Percentiles rank a stretch among this genome's conserved stretches.
Evolutionary conservation across 35 echinoderm and acorn worm species (phyloP).

Genomic region (Diadema setosum): DNA sequence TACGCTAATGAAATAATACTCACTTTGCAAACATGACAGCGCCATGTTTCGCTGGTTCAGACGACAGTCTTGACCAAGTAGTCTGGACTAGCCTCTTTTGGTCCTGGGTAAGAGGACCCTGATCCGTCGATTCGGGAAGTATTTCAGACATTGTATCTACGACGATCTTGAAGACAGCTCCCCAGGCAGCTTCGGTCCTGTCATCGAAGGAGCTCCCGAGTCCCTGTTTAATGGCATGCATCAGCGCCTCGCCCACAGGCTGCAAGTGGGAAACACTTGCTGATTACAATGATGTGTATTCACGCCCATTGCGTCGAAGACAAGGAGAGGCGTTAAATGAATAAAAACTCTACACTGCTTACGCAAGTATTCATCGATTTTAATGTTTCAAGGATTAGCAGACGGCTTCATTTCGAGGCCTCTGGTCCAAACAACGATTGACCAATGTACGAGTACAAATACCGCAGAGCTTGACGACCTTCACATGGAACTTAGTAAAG

Average conservation of each 20-base stretch:
- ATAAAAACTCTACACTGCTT: too few relatives aligned
- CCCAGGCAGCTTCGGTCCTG: background rate
- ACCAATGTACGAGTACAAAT: too few relatives aligned
- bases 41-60: slow-evolving; percentile 12
- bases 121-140: background rate
- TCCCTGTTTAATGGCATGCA: background rate
- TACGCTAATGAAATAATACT: background rate
- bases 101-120: background rate
- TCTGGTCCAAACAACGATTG: too few relatives aligned
- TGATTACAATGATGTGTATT: too few relatives aligned
- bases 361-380: too few relatives aligned
- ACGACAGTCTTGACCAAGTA: slow-evolving; percentile 17
- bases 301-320: too few relatives aligned
- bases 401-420: too few relatives aligned
- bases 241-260: background rate
- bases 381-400: too few relatives aligned
- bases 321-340: too few relatives aligned
- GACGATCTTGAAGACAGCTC: background rate
- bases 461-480: too few relatives aligned
- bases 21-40: slow-evolving; percentile 42
- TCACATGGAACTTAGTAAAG: too few relatives aligned
- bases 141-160: background rate
- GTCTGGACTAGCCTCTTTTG: slow-evolving; percentile 35
- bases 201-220: background rate
- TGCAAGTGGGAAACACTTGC: too few relatives aligned